phyloP scores from a whole-genome alignment of 1,140 invertebrate genomes.

The Drosophila carrolli region DNA sequence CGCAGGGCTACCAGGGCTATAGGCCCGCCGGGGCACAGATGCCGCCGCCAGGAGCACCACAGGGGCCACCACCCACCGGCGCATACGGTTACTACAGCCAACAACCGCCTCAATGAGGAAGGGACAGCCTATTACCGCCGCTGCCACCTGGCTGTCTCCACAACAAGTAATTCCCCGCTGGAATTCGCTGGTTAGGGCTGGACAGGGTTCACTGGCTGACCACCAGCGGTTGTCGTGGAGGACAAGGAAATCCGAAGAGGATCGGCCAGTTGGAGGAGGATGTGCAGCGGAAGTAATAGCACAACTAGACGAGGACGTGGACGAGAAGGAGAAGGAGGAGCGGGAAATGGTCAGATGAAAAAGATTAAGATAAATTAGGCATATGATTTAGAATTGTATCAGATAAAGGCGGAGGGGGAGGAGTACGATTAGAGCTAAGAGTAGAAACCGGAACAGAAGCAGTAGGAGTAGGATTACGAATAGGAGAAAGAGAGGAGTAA shows the following conservation, averaged over 20 bases:
- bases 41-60: conserved; percentile 82
- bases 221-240: neutral
- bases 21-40: conserved; percentile 77
- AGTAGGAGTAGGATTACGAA: conserved; percentile 1
- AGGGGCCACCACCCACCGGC: conserved; percentile 82
- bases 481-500: conserved; percentile 4
- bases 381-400: conserved; percentile 1
- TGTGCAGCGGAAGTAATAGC: conserved; percentile 3
- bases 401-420: neutral
- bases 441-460: neutral
- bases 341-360: neutral
- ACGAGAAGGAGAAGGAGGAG: neutral
- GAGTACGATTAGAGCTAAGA: conserved; percentile 10
- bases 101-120: conserved; percentile 76
- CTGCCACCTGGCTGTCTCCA: conserved; percentile 25
- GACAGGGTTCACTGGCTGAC: conserved; percentile 2
- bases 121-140: conserved; percentile 16
- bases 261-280: neutral
- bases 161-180: conserved; percentile 21
- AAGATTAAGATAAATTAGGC: conserved; percentile 3
- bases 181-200: conserved; percentile 15
- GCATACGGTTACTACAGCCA: conserved; percentile 80
- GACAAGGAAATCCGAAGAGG: neutral
- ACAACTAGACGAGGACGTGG: neutral
- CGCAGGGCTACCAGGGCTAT: conserved; percentile 80